Evolutionary conservation across 2,888 invertebrate species (phyloP).

Genomic region (Scaptomyza parva): DNA sequence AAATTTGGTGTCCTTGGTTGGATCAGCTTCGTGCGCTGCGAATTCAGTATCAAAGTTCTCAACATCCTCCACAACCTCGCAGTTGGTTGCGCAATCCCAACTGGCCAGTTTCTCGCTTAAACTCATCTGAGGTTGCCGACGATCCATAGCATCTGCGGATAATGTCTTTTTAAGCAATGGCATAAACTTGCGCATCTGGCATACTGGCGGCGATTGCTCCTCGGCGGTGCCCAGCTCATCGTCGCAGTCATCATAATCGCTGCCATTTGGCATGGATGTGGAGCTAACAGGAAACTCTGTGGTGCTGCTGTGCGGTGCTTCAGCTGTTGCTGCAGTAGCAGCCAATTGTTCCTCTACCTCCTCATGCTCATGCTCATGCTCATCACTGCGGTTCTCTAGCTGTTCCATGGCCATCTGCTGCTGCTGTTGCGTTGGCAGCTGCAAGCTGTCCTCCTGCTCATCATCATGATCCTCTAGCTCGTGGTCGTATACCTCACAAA

Average conservation of each 20-base stretch:
- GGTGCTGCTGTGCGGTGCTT: constrained; percentile 73
- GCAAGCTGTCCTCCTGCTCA: constrained; percentile 21
- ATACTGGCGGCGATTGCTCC: constrained; percentile 55
- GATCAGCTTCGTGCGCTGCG: constrained; percentile 64
- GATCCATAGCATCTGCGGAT: constrained; percentile 80
- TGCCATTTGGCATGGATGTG: constrained; percentile 76
- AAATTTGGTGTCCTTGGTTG: constrained; percentile 45
- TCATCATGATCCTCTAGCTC: constrained; percentile 70
- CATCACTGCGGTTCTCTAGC: neutral
- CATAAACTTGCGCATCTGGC: constrained; percentile 60
- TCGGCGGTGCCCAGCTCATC: constrained; percentile 59
- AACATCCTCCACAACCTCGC: constrained; percentile 83
- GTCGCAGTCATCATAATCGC: constrained; percentile 69
- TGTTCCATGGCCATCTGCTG: constrained; percentile 29
- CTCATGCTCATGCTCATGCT: constrained; percentile 1
- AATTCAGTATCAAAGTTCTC: constrained; percentile 78
- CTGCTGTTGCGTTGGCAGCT: constrained; percentile 27
- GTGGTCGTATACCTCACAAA: constrained; percentile 66
- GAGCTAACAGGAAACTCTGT: constrained; percentile 84
- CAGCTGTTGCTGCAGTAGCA: constrained; percentile 7
- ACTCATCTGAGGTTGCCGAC: constrained; percentile 80
- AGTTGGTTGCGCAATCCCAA: constrained; percentile 77
- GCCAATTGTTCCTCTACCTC: constrained; percentile 1
- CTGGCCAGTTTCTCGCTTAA: constrained; percentile 76
- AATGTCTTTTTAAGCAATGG: constrained; percentile 80